Evolutionary conservation across 1,140 invertebrate species (phyloP).

Genomic region (Plectrocnemia conspersa): DNA sequence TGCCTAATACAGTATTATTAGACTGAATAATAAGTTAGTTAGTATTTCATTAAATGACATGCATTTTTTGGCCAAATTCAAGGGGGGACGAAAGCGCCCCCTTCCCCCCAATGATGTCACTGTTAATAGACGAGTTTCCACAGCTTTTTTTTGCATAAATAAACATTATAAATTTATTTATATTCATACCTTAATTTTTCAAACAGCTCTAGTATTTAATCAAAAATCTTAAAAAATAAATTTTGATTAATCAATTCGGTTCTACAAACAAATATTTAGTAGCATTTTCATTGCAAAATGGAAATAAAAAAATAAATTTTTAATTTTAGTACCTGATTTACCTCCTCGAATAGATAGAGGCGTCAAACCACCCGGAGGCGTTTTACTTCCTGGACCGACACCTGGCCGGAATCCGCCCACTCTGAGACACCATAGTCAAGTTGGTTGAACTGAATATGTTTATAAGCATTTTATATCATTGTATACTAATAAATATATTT

Average conservation of each 20-base stretch:
- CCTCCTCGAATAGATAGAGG: constrained; percentile 75
- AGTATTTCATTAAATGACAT: too few relatives aligned
- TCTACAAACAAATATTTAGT: neutral
- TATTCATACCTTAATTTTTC: neutral
- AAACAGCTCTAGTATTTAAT: too few relatives aligned
- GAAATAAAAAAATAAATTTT: constrained; percentile 1
- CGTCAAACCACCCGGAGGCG: constrained; percentile 43
- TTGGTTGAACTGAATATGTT: constrained; percentile 26
- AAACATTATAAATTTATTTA: neutral
- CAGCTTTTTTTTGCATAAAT: too few relatives aligned
- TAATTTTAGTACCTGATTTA: constrained; percentile 62
- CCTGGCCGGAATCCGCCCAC: constrained; percentile 42
- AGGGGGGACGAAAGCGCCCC: too few relatives aligned
- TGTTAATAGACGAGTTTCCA: too few relatives aligned
- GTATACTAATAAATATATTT: constrained; percentile 20
- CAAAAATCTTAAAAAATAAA: neutral
- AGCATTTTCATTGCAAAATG: neutral
- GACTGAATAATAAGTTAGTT: too few relatives aligned
- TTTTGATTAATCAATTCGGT: neutral
- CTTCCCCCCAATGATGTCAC: too few relatives aligned
- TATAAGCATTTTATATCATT: constrained; percentile 13
- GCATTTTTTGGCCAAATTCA: too few relatives aligned
- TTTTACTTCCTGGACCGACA: constrained; percentile 45
- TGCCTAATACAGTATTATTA: too few relatives aligned
- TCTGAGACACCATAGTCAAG: constrained; percentile 42